A percentile compares a stretch with the other conserved stretches of the same genome.
Conservation (phyloP, 2,797 vertebrate species). For the Sebastes dallii region DNA sequence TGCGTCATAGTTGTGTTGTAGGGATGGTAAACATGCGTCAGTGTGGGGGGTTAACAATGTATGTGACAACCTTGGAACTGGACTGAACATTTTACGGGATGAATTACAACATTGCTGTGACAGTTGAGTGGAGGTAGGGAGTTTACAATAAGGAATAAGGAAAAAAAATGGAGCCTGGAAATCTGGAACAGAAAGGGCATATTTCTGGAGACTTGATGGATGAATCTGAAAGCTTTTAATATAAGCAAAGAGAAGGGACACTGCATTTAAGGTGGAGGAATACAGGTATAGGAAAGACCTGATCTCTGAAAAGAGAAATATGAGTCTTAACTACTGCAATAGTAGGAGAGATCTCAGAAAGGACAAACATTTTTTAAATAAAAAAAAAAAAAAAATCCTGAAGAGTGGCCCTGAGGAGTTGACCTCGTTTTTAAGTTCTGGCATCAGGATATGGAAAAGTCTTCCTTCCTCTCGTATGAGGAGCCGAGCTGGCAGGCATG, state of each 20-base stretch:
- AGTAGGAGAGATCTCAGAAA: not conserved
- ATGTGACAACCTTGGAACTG: not conserved
- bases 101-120: not conserved
- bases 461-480: not conserved
- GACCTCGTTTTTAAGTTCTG: not conserved
- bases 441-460: not conserved
- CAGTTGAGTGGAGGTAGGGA: not conserved
- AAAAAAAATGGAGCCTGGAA: not conserved
- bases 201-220: not conserved
- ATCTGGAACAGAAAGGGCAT: not conserved
- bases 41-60: not conserved
- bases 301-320: not conserved
- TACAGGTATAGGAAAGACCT: not conserved
- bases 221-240: not conserved
- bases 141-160: not conserved
- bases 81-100: not conserved
- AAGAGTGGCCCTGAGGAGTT: not conserved
- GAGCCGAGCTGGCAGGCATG: not conserved
- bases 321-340: not conserved
- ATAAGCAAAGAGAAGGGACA: not conserved
- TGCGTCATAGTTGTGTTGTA: not conserved
- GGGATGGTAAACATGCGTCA: not conserved
- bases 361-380: not conserved
- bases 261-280: not conserved
- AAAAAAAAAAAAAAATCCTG: not conserved